Percentiles rank a stretch among this genome's conserved stretches.
Evolutionary conservation across 2,113 vertebrate genomes (phyloP).

Genomic region (Hydrochoerus hydrochaeris): DNA sequence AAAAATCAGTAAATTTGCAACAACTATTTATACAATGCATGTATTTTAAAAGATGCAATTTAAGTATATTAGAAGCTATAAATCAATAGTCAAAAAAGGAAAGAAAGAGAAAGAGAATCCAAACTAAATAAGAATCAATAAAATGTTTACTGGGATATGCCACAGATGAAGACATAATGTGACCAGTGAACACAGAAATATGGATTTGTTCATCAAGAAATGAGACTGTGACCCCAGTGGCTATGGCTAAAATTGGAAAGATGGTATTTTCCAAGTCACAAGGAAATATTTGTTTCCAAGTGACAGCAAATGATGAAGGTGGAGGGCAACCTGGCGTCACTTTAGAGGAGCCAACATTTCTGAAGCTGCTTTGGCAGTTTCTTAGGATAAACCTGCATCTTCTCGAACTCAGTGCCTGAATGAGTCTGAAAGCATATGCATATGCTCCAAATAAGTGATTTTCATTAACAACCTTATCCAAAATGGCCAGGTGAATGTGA

Average conservation of each 20-base stretch:
- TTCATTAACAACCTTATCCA: background rate
- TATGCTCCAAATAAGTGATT: background rate
- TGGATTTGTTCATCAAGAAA: background rate
- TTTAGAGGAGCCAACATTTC: background rate
- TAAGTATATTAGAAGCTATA: background rate
- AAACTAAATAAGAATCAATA: background rate
- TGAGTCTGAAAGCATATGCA: background rate
- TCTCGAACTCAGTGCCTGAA: background rate
- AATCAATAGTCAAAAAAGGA: background rate
- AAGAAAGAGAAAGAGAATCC: background rate
- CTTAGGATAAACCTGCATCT: background rate
- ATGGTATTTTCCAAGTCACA: too few species aligned
- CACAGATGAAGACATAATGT: background rate
- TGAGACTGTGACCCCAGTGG: background rate
- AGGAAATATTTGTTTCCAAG: too few species aligned
- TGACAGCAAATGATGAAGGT: background rate
- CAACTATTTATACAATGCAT: background rate
- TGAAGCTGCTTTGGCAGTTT: background rate
- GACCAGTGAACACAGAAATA: background rate
- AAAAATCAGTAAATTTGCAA: background rate
- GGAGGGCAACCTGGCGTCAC: background rate
- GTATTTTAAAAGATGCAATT: background rate
- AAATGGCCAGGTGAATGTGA: background rate
- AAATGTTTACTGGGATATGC: background rate
- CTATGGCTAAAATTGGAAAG: background rate